Evolutionary conservation across 2,888 invertebrate species (phyloP).

Genomic region (Perithous albicinctus): DNA sequence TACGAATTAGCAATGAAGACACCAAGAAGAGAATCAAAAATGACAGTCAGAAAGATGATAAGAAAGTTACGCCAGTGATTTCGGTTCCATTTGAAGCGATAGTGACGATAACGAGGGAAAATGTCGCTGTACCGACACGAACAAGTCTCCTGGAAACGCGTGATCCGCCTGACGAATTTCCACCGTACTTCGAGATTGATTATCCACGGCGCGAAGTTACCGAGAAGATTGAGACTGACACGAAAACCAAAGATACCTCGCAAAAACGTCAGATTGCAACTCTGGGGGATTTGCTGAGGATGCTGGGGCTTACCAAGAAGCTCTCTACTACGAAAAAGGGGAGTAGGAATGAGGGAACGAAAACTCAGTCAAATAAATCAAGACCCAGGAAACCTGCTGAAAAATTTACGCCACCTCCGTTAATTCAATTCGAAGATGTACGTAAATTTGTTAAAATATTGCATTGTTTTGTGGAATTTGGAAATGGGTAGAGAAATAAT

Average conservation of each 20-base stretch:
- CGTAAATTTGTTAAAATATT: constrained; percentile 5
- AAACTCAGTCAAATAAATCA: constrained; percentile 13
- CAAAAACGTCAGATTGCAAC: constrained; percentile 65
- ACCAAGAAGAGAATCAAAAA: not conserved
- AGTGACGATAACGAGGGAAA: constrained; percentile 79
- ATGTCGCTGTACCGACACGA: constrained; percentile 37
- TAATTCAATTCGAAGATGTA: constrained; percentile 65
- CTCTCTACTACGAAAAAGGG: constrained; percentile 44
- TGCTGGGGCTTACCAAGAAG: constrained; percentile 67
- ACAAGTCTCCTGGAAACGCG: constrained; percentile 55
- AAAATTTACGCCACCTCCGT: constrained; percentile 48
- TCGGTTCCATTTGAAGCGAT: constrained; percentile 82
- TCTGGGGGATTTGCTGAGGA: constrained; percentile 71
- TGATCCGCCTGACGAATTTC: constrained; percentile 76
- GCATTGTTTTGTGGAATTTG: not conserved
- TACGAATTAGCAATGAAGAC: constrained; percentile 17
- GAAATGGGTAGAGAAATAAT: not conserved
- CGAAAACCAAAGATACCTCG: constrained; percentile 52
- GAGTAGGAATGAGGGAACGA: constrained; percentile 3
- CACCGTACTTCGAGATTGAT: constrained; percentile 75
- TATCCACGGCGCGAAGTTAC: constrained; percentile 13
- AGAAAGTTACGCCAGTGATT: constrained; percentile 72
- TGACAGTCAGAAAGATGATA: not conserved
- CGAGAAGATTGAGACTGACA: not conserved
- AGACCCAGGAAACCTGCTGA: constrained; percentile 55